Evolutionary conservation across 2,797 vertebrate species (phyloP), one percentile per base, ranked within the genome.

Genomic region (Margarornis squamiger): DNA sequence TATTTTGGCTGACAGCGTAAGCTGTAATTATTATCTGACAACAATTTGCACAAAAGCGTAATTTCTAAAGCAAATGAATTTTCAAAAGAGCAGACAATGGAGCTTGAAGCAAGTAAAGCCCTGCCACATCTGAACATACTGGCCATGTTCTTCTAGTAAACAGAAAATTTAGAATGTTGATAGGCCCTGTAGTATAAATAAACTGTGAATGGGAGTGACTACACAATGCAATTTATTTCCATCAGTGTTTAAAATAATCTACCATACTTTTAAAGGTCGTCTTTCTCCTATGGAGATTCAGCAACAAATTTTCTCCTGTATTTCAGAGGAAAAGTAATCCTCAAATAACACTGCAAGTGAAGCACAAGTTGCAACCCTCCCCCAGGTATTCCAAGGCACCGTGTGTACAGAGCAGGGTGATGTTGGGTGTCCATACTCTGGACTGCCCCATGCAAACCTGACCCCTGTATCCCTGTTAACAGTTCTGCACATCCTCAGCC

Each of bases 31-130:
- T 92, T 92, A 93, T 90, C 65, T 95, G 93, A 55, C 78, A 94
- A 80, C 49, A 43, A 13, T 77, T 91, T 82, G 70, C 76, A 89
- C 36, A 43, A 30, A 95, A 91, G 63, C 82, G 59, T 76, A 80
- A 93, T 93, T 96, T 96, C 89, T 93, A 91, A 94, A 94, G 93
- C 67, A 95, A 96, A 95, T 92, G 34, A 93, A 89, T 91, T 95
- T 52, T 68, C 83, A 51, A 61, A 78, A 85, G 43, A 81, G 34
- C 19, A 92, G 83, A 67, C 49, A 92, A 89, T 84, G 66, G 86
- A 32, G 8, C 45, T 87, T 92, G 51, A 75, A 90, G 89, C 23
- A 75, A 77, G 49, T 71, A 11, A 68, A 88, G 80, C 39, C 18
- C 38, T 92, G 43, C 17, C 18, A 46, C 27, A 34, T 75, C 62